Evolutionary conservation across 2,888 invertebrate genomes (phyloP).

Genomic region (Noctua comes): DNA sequence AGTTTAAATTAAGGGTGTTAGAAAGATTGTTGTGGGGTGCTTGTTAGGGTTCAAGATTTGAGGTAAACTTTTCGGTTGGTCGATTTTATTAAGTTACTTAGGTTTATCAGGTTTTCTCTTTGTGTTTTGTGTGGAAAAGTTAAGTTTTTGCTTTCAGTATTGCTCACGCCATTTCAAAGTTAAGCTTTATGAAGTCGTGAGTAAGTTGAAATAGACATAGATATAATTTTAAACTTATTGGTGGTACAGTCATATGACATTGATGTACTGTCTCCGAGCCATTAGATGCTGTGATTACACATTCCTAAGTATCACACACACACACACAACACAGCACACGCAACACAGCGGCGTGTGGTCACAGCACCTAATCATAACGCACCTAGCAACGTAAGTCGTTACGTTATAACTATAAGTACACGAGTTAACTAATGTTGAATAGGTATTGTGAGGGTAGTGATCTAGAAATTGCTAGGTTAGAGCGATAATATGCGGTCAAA

Average conservation of each 20-base stretch:
- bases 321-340: too few species aligned
- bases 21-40: constrained; percentile 22
- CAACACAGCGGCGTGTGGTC: too few species aligned
- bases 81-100: background rate
- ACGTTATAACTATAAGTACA: constrained; percentile 76
- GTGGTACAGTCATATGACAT: constrained; percentile 6
- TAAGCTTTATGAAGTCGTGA: background rate
- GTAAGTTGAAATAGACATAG: background rate
- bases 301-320: too few species aligned
- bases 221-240: background rate
- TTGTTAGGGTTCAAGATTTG: background rate
- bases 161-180: background rate
- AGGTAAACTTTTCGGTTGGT: background rate
- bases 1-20: constrained; percentile 25
- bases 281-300: constrained; percentile 81
- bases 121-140: background rate
- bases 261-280: constrained; percentile 71
- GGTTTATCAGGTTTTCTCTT: background rate
- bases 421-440: constrained; percentile 76
- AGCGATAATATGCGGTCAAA: background rate
- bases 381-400: background rate
- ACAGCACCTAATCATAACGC: background rate
- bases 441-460: constrained; percentile 50
- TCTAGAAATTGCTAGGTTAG: background rate
- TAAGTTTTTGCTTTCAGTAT: background rate